A percentile compares a stretch with the other conserved stretches of the same genome.
Evolutionary conservation across 1,140 invertebrate genomes (phyloP).

Genomic region (Saxidomus purpurata): DNA sequence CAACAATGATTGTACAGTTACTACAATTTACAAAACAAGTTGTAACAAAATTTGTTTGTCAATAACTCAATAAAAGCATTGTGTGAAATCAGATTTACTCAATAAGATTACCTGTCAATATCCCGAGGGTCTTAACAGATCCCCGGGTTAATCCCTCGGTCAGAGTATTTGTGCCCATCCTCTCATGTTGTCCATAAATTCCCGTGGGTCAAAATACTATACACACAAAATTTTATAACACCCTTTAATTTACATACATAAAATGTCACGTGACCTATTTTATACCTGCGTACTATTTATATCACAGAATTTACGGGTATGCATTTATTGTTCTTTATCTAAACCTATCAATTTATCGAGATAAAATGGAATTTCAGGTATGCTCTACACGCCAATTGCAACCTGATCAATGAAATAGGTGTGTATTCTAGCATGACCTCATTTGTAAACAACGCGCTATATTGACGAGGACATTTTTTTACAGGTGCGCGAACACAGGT

Average conservation of each 20-base stretch:
- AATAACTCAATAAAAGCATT: background rate
- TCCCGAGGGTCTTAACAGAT: background rate
- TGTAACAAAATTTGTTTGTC: conserved; percentile 17
- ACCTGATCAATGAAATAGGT: conserved; percentile 41
- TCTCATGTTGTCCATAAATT: conserved; percentile 3
- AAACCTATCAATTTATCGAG: background rate
- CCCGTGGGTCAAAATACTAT: conserved; percentile 46
- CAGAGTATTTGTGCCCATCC: background rate
- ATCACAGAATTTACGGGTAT: conserved; percentile 25
- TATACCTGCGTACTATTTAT: conserved; percentile 14
- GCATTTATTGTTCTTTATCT: conserved; percentile 41
- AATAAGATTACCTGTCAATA: background rate
- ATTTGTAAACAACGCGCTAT: conserved; percentile 48
- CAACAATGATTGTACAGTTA: background rate
- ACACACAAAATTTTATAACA: conserved; percentile 10
- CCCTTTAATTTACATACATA: conserved; percentile 51
- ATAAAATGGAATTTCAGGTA: conserved; percentile 42
- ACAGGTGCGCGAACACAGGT: conserved; percentile 50
- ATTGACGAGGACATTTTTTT: background rate
- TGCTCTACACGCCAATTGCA: background rate
- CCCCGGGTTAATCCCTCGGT: conserved; percentile 13
- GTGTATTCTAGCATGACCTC: conserved; percentile 25
- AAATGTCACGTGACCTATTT: conserved; percentile 31
- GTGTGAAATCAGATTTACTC: background rate
- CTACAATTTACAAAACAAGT: conserved; percentile 33